Evolutionary conservation across 2,888 invertebrate genomes (phyloP).

Genomic region (Strigamia transsilvanica): DNA sequence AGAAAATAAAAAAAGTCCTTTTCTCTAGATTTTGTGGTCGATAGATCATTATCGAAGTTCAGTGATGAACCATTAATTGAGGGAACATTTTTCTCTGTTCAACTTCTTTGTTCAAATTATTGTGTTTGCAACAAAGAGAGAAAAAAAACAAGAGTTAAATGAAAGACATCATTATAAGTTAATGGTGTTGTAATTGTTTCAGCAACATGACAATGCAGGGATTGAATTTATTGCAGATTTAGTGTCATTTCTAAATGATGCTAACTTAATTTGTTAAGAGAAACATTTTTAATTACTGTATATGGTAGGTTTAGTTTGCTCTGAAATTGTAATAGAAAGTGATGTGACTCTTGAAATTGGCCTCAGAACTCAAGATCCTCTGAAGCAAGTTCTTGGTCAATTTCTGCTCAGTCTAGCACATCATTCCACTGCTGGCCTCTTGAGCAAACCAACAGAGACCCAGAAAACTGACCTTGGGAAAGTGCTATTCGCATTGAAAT

Average conservation of each 20-base stretch:
- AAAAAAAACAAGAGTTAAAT: neutral
- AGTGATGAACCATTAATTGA: slow-evolving; percentile 12
- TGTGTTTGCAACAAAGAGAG: neutral
- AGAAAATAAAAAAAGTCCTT: neutral
- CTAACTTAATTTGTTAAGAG: neutral
- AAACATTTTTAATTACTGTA: neutral
- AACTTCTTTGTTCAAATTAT: neutral
- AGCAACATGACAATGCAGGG: neutral
- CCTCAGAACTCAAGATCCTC: neutral
- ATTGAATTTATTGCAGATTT: neutral
- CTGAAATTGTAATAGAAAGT: neutral
- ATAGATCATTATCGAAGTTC: slow-evolving; percentile 8
- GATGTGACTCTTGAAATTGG: neutral
- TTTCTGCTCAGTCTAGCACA: slow-evolving; percentile 6
- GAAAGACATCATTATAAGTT: slow-evolving; percentile 25
- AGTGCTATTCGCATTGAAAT: neutral
- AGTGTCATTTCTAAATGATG: neutral
- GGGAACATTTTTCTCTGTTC: neutral
- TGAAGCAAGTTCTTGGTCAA: slow-evolving; percentile 5
- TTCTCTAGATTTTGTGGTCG: neutral
- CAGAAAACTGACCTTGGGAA: neutral
- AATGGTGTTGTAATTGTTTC: neutral
- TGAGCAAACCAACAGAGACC: neutral
- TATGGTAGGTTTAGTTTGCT: neutral
- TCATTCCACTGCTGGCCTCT: slow-evolving; percentile 12